phyloP scores from a whole-genome alignment of 2,113 vertebrate genomes.

The Grallaria varia region DNA sequence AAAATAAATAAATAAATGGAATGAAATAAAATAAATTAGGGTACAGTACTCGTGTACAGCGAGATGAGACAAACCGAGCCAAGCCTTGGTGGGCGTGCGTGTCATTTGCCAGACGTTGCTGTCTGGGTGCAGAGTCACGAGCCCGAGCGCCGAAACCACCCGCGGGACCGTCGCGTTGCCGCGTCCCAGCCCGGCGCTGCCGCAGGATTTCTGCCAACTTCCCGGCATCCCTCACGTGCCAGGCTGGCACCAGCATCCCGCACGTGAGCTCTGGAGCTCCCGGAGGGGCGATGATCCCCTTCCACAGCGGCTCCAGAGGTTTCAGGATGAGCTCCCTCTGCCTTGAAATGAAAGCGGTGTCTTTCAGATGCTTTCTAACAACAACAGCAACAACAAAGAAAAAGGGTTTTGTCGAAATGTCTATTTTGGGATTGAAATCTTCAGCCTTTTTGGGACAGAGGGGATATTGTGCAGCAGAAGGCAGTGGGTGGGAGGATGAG shows the following conservation, averaged over 20 bases:
- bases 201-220: background rate
- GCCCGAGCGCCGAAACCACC: background rate
- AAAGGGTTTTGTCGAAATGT: background rate
- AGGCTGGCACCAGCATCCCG: background rate
- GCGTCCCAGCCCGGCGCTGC: no score
- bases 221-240: background rate
- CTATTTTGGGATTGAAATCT: background rate
- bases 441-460: background rate
- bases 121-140: background rate
- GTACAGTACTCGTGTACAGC: accelerated
- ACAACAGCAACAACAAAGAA: background rate
- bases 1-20: background rate
- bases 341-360: background rate
- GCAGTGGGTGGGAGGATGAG: background rate
- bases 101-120: background rate
- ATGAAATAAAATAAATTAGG: no score
- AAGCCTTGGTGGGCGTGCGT: background rate
- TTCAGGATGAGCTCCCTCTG: background rate
- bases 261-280: background rate
- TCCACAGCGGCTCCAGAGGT: background rate
- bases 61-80: background rate
- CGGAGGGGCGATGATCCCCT: accelerated
- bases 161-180: no score
- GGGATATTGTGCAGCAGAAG: background rate
- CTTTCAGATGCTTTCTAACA: background rate